Conservation (phyloP, 2,888 invertebrate species). For the Drosophila helvetica region DNA sequence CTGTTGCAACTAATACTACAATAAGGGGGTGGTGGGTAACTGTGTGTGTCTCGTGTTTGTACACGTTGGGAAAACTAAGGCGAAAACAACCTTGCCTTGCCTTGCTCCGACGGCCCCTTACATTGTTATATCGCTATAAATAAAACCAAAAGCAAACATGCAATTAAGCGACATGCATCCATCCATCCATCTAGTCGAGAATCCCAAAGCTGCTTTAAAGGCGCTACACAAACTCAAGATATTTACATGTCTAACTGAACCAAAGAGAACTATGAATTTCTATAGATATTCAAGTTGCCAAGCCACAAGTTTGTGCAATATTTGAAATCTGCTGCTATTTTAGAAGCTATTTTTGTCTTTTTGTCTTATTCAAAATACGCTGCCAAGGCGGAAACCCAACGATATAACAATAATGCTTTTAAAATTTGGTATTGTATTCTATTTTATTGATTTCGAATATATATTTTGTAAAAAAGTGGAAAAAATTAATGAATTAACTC, state of each 20-base stretch:
- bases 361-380: not conserved
- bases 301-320: not conserved
- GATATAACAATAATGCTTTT: not conserved
- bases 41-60: constrained; percentile 41
- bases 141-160: constrained; percentile 36
- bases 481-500: too few relatives aligned
- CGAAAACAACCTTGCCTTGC: constrained; percentile 31
- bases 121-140: constrained; percentile 42
- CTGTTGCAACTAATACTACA: not conserved
- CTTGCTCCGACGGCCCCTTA: not conserved
- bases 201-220: constrained; percentile 18
- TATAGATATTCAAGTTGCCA: not conserved
- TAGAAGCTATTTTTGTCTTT: not conserved
- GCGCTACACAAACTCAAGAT: constrained; percentile 2
- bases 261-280: not conserved
- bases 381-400: not conserved
- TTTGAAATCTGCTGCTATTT: not conserved
- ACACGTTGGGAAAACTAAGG: constrained; percentile 25
- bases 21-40: not conserved
- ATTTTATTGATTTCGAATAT: too few relatives aligned
- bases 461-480: too few relatives aligned
- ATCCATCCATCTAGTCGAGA: constrained; percentile 10
- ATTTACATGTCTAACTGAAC: not conserved
- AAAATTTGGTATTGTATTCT: too few relatives aligned
- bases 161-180: constrained; percentile 26